Base-by-base conservation (phyloP, 2,888 invertebrate genomes). In the Mylabris sibirica region DNA sequence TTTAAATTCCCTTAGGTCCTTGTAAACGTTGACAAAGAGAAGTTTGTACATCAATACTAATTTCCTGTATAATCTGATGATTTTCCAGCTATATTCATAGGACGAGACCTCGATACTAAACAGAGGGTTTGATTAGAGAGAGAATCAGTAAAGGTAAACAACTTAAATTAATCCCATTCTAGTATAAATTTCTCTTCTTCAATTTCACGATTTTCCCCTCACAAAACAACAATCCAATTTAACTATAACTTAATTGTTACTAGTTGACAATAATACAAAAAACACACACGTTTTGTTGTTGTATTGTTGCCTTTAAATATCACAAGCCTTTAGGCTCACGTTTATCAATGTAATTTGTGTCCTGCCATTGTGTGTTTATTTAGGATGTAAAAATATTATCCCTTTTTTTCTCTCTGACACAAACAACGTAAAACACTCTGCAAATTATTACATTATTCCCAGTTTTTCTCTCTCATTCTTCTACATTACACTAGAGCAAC, bases 51-150 rank as follows among this genome's bases (percentile, higher is more conserved):
- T 75, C 76, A 74, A 72, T 76, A 74, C 75, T 75, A 77, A 77
- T 77, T 77, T 76, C 77, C 76, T 74, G 75, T 72, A 73, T 78
- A 76, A 78, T 78, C 76, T 71, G 69, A 70, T 69, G 73, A 75
- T 76, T 77, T 77, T 74, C 77, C 68, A 70, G 61, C 61, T 26
- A 53, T 60, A 65, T 44, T 38, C 44, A n/a, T 22, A 60, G 60
- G 60, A 60, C 65, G 26, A 38, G 60, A 41, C 38, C 65, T 35
- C 34, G 49, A 53, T 64, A 59, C 53, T 34, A 59, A 60, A 60
- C 30, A 30, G n/a, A n/a, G 34, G 49, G 38, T 60, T 24, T 6
- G 30, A 6, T 8, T 30, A 30, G 30, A 30, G 30, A 30, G 5
- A 38, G 35, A 60, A 60, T 60, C 38, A 20, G 30, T 35, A 44